Evolutionary conservation across 1,140 invertebrate genomes (phyloP).

Genomic region (Sinella curviseta): DNA sequence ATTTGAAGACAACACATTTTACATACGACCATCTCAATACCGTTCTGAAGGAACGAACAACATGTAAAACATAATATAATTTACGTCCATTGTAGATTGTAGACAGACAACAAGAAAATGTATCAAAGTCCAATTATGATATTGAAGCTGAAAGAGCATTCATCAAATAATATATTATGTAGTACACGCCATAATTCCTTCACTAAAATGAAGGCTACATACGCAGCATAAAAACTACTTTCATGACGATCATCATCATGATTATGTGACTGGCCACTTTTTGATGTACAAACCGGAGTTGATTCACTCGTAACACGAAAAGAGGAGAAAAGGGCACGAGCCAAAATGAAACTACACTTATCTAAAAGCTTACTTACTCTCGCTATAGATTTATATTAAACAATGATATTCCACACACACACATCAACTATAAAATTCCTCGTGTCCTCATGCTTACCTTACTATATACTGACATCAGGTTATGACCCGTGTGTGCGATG

Average conservation of each 20-base stretch:
- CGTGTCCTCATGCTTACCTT: too few relatives aligned
- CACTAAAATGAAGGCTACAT: not conserved
- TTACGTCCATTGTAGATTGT: not conserved
- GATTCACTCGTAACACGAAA: not conserved
- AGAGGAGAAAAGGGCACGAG: not conserved
- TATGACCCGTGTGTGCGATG: not conserved
- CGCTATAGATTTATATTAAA: too few relatives aligned
- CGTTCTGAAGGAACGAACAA: not conserved
- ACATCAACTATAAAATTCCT: too few relatives aligned
- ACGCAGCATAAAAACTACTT: not conserved
- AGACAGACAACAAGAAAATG: not conserved
- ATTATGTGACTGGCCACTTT: not conserved
- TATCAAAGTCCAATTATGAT: not conserved
- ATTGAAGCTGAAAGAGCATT: not conserved
- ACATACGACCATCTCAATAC: too few relatives aligned
- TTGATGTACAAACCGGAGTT: not conserved
- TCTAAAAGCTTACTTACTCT: too few relatives aligned
- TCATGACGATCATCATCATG: not conserved
- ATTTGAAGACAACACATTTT: too few relatives aligned
- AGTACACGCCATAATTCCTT: not conserved
- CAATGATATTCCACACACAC: too few relatives aligned
- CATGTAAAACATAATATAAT: too few relatives aligned
- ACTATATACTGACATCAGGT: too few relatives aligned
- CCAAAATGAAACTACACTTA: not conserved
- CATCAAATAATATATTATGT: not conserved